Evolutionary conservation across 2,797 vertebrate genomes (phyloP).

Genomic region (Chelonia mydas): DNA sequence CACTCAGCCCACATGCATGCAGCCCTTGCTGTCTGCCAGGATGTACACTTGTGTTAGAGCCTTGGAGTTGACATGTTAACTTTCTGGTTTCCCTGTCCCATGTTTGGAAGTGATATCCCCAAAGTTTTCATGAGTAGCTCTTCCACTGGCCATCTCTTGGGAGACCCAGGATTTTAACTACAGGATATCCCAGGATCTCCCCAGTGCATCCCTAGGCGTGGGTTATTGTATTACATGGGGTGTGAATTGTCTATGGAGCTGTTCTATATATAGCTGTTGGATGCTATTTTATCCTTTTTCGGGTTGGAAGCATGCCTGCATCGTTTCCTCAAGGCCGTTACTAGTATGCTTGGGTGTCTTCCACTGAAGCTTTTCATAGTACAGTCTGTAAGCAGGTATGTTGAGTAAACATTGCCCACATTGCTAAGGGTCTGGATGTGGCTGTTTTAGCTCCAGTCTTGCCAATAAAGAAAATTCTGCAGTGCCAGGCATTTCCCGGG

Average conservation of each 20-base stretch:
- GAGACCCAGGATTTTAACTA: background rate
- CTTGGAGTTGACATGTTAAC: background rate
- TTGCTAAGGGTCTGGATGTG: background rate
- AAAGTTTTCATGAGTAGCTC: background rate
- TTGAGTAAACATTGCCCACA: rapidly evolving
- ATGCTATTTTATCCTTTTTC: background rate
- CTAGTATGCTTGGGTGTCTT: conserved; percentile 2
- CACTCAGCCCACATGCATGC: background rate
- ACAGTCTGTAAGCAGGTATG: background rate
- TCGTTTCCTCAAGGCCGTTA: background rate
- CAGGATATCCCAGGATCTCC: rapidly evolving
- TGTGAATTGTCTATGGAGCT: background rate
- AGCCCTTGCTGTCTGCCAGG: background rate
- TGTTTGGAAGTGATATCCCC: rapidly evolving
- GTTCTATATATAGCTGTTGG: background rate
- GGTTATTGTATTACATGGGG: background rate
- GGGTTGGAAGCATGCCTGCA: background rate
- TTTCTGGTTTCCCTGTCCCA: rapidly evolving
- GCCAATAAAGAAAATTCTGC: background rate
- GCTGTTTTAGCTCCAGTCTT: background rate
- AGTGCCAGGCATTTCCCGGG: rapidly evolving
- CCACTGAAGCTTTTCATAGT: background rate
- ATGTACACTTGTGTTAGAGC: background rate
- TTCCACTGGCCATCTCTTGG: background rate
- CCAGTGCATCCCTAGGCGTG: rapidly evolving